Conservation (phyloP, 2,113 vertebrate species). For the Cygnus atratus region DNA sequence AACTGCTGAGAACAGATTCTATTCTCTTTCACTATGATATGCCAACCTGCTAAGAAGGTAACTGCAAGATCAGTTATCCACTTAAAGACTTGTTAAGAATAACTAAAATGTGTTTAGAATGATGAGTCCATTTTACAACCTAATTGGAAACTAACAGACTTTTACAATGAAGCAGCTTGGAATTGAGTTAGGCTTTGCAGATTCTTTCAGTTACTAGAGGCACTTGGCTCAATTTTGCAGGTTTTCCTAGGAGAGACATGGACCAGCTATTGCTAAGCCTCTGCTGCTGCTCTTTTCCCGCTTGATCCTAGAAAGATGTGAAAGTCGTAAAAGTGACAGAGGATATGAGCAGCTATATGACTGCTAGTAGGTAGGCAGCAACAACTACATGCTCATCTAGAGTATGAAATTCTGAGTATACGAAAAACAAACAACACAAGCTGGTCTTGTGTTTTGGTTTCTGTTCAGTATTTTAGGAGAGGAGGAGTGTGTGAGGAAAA, state of each 20-base stretch:
- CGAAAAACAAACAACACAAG: conserved; percentile 72
- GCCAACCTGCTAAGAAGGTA: not conserved
- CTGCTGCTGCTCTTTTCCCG: not conserved
- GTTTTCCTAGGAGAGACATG: conserved; percentile 31
- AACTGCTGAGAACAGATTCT: not conserved
- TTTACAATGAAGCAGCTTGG: not conserved
- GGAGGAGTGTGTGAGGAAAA: not conserved
- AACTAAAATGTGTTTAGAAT: not conserved
- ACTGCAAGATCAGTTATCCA: not conserved
- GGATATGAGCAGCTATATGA: not conserved
- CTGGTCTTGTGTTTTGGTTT: conserved; percentile 79
- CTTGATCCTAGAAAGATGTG: not conserved
- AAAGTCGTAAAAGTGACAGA: not conserved
- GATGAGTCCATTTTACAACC: not conserved
- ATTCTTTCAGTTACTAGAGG: not conserved
- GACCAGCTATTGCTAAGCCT: conserved; percentile 19
- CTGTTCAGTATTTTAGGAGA: conserved; percentile 77
- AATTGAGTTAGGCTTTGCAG: not conserved
- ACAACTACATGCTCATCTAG: not conserved
- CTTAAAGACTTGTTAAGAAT: not conserved
- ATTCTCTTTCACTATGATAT: not conserved
- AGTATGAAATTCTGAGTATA: conserved; percentile 54
- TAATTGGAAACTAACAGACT: conserved; percentile 7
- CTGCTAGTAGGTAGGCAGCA: not conserved
- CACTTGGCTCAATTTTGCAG: conserved; percentile 4